Base-by-base conservation (phyloP, 2,113 vertebrate genomes). In the Periophthalmus modestus region DNA sequence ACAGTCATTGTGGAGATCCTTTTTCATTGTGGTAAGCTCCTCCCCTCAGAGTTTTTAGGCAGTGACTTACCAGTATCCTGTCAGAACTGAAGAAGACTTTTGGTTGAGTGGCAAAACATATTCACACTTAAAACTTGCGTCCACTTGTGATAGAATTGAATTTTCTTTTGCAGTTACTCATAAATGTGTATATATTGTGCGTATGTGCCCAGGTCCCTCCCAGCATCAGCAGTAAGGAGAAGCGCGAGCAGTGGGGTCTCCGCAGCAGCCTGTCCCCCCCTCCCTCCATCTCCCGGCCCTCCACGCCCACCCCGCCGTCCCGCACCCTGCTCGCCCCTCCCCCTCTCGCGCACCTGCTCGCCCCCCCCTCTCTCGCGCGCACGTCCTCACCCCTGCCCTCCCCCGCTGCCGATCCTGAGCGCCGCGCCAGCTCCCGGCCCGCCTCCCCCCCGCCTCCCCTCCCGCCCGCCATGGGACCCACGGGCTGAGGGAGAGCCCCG, bases 401-500 rank as follows among this genome's bases (percentile, higher is more conserved):
- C 91, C 0, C 89, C 90, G 0, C 89, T 91, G 18, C 89, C 93
- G 0, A 79, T 93, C 68, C 84, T 94, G 52, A 81, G 87, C 65
- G 79, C 85, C 0, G 71, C 87, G 0, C 87, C 91, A 0, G 74
- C 91, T 28, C 88, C 90, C 0, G 87, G 89, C 2, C 90, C 92
- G 0, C 91, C 88, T 0, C 82, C 67, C 0, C 67, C 0, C 85
- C 89, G 0, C 79, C 89, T 90, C 87, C 78, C 0, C 77, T 77
- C 0, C 83, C 83, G 0, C 59, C 84, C 0, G 72, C 86, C 0
- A n/a, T 11, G 0, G 78, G 1, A 62, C 92, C 69, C 79, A 79
- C 0, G 91, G 95, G 66, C 93, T 95, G 71, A 92, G 95, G 0
- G 96, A 96, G 74, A 94, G 93, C 0, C 93, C 92, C 0, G 96